phyloP scores from a whole-genome alignment of 2,888 invertebrate species.

The Watsonalla cultraria region DNA sequence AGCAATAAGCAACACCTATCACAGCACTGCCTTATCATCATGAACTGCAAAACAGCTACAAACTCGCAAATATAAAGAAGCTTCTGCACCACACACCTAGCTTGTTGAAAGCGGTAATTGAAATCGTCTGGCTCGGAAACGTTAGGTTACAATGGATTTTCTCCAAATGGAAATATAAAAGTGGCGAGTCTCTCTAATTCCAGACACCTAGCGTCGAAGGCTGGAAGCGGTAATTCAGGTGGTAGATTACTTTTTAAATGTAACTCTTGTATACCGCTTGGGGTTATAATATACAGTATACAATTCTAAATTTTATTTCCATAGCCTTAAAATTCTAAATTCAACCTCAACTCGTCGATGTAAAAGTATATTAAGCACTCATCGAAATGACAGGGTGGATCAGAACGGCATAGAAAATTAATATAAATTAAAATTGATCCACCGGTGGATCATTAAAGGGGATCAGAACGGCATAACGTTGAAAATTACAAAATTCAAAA shows the following conservation, averaged over 20 bases:
- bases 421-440: no score
- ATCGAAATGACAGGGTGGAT: no score
- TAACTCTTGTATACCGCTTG: conserved; percentile 13
- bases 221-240: conserved; percentile 33
- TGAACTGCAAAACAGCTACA: neutral
- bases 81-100: conserved; percentile 20
- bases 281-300: neutral
- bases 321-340: no score
- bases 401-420: no score
- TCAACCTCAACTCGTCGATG: no score
- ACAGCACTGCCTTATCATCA: no score
- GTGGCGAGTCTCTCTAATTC: conserved; percentile 35
- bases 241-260: conserved; percentile 45
- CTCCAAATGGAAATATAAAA: conserved; percentile 61
- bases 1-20: no score
- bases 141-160: conserved; percentile 54
- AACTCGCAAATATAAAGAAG: conserved; percentile 9
- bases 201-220: conserved; percentile 14
- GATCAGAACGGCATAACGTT: no score
- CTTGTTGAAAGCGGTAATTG: conserved; percentile 45
- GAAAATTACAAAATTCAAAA: no score
- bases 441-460: no score
- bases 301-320: no score
- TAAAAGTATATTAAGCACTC: no score
- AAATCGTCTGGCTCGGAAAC: conserved; percentile 57